Evolutionary conservation across 2,113 vertebrate species (phyloP).

Genomic region (Capreolus pygargus): DNA sequence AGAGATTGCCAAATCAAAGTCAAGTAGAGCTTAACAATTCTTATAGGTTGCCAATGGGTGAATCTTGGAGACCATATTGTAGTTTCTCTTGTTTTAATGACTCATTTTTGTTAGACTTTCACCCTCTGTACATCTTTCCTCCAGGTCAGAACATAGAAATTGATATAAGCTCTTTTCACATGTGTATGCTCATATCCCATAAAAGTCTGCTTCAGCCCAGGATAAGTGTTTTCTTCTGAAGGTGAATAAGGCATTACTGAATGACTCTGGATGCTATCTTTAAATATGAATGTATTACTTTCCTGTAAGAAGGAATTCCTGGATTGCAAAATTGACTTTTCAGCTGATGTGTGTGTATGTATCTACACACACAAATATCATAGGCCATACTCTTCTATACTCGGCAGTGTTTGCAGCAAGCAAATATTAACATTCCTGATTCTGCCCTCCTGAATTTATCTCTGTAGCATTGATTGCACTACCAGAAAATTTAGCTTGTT

Average conservation of each 20-base stretch:
- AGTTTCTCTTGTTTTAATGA: not conserved
- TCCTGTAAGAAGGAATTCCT: constrained; percentile 17
- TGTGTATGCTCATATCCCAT: not conserved
- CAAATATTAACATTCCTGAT: not conserved
- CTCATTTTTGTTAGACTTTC: not conserved
- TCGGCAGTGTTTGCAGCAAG: not conserved
- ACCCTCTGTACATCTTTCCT: not conserved
- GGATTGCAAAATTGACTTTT: not conserved
- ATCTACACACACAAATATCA: not conserved
- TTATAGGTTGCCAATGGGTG: not conserved
- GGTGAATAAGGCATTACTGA: constrained; percentile 4
- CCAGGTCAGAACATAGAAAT: not conserved
- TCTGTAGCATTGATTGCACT: not conserved
- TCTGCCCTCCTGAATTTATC: not conserved
- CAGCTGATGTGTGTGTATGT: not conserved
- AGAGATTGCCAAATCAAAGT: not conserved
- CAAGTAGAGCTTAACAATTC: not conserved
- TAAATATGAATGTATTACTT: constrained; percentile 18
- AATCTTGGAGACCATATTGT: not conserved
- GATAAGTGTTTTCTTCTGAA: not conserved
- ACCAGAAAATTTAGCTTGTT: not conserved
- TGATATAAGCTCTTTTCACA: not conserved
- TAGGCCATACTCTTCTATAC: not conserved
- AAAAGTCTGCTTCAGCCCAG: not conserved
- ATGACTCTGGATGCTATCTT: not conserved